Evolutionary conservation across 2,797 vertebrate species (phyloP), one percentile per base, ranked within the genome.

Genomic region (Heterohyrax brucei): DNA sequence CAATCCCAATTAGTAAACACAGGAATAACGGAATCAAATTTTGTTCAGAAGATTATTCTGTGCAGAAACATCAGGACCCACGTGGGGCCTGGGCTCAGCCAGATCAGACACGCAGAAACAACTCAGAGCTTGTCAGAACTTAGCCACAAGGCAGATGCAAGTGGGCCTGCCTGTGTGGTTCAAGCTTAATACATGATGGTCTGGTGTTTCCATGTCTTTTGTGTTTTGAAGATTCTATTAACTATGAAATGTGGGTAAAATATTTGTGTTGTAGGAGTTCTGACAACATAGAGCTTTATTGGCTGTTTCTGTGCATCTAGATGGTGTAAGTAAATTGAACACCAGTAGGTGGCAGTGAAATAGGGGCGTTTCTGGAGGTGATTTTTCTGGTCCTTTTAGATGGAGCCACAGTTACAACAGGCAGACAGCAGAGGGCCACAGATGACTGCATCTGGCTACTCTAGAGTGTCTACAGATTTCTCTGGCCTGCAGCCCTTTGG

Each of bases 401-500:
- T 86, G 87, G 46, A 83, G 61, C 33, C 89, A n/a, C 39, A 83
- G 33, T 95, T 95, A 48, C 56, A 97, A 8, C 0, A 53, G 93
- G 44, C 83, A 90, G 94, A 96, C 98, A 1, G 97, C 93, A 98
- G 98, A 91, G 98, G 98, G 98, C 98, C 90, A 91, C 97, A 96
- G 86, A 96, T 97, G 83, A 53, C 22, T 96, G 62, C 93, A 89
- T 81, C 24, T 7, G 73, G 22, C 0, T 13, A 30, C 66, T 56
- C 50, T 59, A 10, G 18, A 1, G 19, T 53, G n/a, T 75, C 83
- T 10, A 64, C 82, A 86, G 39, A 59, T 78, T 66, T 1, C 7
- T 22, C 7, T 48, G 83, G 24, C 16, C 13, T 26, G 62, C 6
- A 0, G 7, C 46, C 14, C 62, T 82, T 72, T 86, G 66, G 26